Evolutionary conservation across 1,140 invertebrate genomes (phyloP).

Genomic region (Drosophila prosaltans): DNA sequence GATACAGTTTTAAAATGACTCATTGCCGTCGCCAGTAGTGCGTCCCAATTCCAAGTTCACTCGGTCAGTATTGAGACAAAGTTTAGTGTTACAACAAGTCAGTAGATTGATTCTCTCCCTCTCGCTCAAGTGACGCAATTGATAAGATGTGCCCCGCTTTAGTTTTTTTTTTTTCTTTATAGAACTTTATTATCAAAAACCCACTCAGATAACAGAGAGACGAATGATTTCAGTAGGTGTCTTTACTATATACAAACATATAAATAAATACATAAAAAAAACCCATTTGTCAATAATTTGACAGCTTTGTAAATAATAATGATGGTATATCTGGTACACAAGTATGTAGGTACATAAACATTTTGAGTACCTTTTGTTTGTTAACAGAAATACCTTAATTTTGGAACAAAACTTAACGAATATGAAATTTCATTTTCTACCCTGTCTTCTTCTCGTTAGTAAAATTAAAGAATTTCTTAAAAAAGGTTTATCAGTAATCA

Average conservation of each 20-base stretch:
- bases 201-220: conserved; percentile 30
- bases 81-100: conserved; percentile 37
- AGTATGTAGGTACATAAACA: conserved; percentile 25
- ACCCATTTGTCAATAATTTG: conserved; percentile 72
- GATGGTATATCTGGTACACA: conserved; percentile 50
- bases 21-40: conserved; percentile 21
- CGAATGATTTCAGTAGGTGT: conserved; percentile 32
- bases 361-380: conserved; percentile 14
- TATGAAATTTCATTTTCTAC: background rate
- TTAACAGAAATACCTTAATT: background rate
- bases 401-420: background rate
- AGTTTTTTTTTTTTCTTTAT: conserved; percentile 12
- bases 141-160: conserved; percentile 46
- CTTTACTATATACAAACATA: conserved; percentile 25
- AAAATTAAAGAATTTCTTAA: conserved; percentile 22
- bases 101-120: conserved; percentile 16
- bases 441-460: background rate
- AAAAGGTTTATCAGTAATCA: conserved; percentile 41
- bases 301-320: conserved; percentile 72
- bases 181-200: conserved; percentile 20
- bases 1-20: conserved; percentile 54
- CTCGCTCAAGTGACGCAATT: conserved; percentile 53
- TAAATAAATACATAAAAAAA: conserved; percentile 32
- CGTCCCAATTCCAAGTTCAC: conserved; percentile 34
- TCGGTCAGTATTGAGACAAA: conserved; percentile 36